Percentiles rank a stretch among this genome's conserved stretches.
These are phyloP conservation scores for Leucosticte australis DNA, from an alignment of 2,113 vertebrate species.

Conservation along the genomic window DNA sequence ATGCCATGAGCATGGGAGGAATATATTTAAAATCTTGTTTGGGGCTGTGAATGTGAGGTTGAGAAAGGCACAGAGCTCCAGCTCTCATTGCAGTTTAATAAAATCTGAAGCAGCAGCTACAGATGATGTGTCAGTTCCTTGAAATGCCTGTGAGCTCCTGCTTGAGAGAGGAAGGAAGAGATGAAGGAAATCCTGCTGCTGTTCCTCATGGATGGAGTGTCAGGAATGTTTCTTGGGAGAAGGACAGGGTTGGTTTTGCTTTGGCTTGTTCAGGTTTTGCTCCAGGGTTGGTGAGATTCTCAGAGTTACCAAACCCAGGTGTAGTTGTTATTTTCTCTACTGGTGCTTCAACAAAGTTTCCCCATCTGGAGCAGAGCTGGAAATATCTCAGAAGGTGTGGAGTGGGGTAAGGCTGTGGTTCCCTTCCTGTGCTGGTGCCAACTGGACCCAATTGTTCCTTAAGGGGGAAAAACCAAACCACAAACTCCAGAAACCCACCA, in stretches of 20 bases:
- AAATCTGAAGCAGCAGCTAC: neutral
- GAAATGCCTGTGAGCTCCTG: neutral
- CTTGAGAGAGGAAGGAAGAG: neutral
- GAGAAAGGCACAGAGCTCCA: neutral
- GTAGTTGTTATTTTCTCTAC: neutral
- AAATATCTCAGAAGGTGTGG: neutral
- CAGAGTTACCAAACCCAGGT: neutral
- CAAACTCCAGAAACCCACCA: neutral
- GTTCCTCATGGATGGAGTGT: neutral
- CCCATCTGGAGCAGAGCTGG: neutral
- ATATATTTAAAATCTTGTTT: neutral
- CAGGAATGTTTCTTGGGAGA: neutral
- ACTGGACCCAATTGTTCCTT: neutral
- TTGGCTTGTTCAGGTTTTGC: neutral
- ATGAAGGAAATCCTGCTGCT: neutral
- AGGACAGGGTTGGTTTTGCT: neutral
- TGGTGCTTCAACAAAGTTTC: neutral
- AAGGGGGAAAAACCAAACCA: neutral
- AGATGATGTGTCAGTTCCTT: neutral
- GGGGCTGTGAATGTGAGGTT: neutral
- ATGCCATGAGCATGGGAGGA: rapidly evolving
- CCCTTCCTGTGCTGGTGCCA: neutral
- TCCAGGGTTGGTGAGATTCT: neutral
- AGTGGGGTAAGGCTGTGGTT: neutral
- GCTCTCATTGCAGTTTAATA: neutral